Conservation (phyloP, 1,140 invertebrate genomes). For the Bombus vancouverensis region DNA sequence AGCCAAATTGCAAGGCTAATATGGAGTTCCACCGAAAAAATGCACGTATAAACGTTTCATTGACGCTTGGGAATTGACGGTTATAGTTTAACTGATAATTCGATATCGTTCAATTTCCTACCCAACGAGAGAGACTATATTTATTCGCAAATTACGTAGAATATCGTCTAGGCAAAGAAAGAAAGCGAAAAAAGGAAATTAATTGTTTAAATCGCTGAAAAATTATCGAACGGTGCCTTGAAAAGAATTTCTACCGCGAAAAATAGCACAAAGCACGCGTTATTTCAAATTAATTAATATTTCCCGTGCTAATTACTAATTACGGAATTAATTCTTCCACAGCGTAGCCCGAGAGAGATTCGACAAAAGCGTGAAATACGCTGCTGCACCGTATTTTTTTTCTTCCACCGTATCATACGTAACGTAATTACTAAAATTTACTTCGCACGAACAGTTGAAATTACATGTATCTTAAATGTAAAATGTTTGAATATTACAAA, state of each 20-base stretch:
- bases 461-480: too few species aligned
- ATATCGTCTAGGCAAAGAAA: too few species aligned
- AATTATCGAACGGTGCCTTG: not conserved
- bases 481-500: too few species aligned
- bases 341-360: too few species aligned
- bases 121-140: not conserved
- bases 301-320: not conserved
- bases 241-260: not conserved
- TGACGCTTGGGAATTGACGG: not conserved
- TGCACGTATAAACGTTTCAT: not conserved
- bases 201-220: not conserved
- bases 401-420: too few species aligned
- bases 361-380: too few species aligned
- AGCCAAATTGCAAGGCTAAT: not conserved
- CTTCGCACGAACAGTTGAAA: too few species aligned
- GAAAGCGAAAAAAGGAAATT: not conserved
- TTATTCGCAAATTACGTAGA: too few species aligned
- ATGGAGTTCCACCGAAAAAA: not conserved
- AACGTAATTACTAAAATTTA: too few species aligned
- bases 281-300: not conserved
- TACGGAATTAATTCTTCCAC: not conserved
- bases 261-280: too few species aligned
- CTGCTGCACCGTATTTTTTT: too few species aligned
- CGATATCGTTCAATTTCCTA: not conserved
- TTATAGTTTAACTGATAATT: not conserved